Base-by-base conservation (phyloP, 1,140 invertebrate genomes). In the Armadillidium nasatum region DNA sequence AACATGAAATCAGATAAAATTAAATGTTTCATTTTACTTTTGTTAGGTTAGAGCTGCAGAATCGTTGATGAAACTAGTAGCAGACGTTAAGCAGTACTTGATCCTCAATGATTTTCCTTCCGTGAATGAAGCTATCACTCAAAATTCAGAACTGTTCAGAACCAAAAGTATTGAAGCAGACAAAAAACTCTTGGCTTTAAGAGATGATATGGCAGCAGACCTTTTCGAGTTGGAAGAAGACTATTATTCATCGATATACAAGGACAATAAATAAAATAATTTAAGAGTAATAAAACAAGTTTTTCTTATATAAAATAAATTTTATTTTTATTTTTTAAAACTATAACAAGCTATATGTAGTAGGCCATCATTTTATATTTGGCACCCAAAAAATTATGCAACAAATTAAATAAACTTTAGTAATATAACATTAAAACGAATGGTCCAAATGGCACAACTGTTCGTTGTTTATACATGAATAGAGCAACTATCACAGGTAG, bases 71-170 rank as follows among this genome's bases (percentile, higher is more conserved):
- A 97, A 98, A 85, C 86, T 98, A 6, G 94, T 98, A 6, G 95
- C 95, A 0, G 95, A 98, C 84, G 93, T 98, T 15, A 98, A 98
- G 83, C 95, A 98, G 82, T 98, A 97, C 84, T 86, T 98, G 21
- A 97, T 98, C 79, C 87, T 98, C 11, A 98, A 98, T 86, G 96
- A 98, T 85, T 98, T 98, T 83, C 94, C 94, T 44, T 96, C 95
- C 0, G 94, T 98, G 0, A 98, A 98, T 86, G 95, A 98, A 84
- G 93, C 95, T 0, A 97, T 98, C 77, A 90, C 91, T 11, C 90
- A 93, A 82, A 97, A 96, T 82, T 94, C 93, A 4, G 93, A 94
- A 84, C 83, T 95, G 22, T 96, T 95, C 83, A 88, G 93, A 76
- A 90, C 91, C 0, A 94, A 94, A 50, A 76, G 81, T 83, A 94